Percentiles rank a stretch among this genome's conserved stretches.
These are phyloP conservation scores for Salpingus planirostris DNA, from an alignment of 2,888 invertebrate species.

Conservation along the genomic window DNA sequence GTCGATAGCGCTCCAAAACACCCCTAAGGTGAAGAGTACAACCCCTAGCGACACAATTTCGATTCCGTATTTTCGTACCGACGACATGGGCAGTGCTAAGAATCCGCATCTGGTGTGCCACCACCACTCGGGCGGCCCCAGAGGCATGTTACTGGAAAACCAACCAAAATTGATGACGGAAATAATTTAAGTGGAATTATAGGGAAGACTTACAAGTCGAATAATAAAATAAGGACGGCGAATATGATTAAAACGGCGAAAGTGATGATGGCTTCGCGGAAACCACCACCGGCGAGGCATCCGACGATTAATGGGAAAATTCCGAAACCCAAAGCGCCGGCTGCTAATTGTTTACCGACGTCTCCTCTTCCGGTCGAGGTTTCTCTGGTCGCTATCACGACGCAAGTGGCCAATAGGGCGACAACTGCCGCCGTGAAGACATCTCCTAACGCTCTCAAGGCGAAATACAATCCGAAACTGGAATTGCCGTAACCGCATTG, in stretches of 20 bases:
- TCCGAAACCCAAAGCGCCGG: conserved; percentile 65
- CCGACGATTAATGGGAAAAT: conserved; percentile 56
- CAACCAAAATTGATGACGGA: background rate
- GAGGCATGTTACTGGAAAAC: conserved; percentile 55
- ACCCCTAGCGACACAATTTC: conserved; percentile 63
- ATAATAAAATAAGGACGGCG: conserved; percentile 51
- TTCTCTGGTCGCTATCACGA: conserved; percentile 75
- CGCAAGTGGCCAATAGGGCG: conserved; percentile 62
- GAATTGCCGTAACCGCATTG: conserved; percentile 62
- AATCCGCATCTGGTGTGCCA: conserved; percentile 75
- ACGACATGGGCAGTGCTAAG: conserved; percentile 70
- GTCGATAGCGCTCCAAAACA: conserved; percentile 74
- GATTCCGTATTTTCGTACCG: conserved; percentile 63
- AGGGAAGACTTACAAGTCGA: conserved; percentile 51
- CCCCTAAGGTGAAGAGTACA: conserved; percentile 62
- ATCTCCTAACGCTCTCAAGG: conserved; percentile 62
- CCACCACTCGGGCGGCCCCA: conserved; percentile 81
- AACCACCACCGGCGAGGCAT: conserved; percentile 38
- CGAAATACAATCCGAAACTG: conserved; percentile 63
- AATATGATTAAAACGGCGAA: conserved; percentile 51
- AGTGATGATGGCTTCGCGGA: conserved; percentile 47
- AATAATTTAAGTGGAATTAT: too few species aligned
- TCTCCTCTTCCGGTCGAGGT: conserved; percentile 72
- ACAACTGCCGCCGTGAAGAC: conserved; percentile 67
- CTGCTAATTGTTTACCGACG: conserved; percentile 68